These are phyloP conservation scores for Tetranychus truncatus DNA, from an alignment of 2,888 invertebrate species.

Conservation along the genomic window DNA sequence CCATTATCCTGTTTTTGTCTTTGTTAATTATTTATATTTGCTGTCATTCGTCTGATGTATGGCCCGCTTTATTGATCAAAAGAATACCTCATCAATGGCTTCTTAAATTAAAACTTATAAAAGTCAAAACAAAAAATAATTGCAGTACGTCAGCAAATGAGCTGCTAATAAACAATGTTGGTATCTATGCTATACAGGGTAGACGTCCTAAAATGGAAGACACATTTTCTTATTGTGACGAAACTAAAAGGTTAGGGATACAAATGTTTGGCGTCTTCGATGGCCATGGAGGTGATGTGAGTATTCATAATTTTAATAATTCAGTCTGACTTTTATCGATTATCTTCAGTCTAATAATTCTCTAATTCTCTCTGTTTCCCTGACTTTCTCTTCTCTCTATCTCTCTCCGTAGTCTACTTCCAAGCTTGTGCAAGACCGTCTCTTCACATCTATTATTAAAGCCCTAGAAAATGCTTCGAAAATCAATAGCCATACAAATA, in stretches of 20 bases:
- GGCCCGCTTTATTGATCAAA: not conserved
- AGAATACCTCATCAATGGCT: not conserved
- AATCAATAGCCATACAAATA: slow-evolving; percentile 23
- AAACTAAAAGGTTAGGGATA: slow-evolving; percentile 40
- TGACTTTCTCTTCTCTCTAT: not conserved
- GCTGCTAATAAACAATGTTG: slow-evolving; percentile 50
- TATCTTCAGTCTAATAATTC: too few species aligned
- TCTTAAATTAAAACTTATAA: not conserved
- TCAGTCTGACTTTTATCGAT: too few species aligned
- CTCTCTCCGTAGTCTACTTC: slow-evolving; percentile 51
- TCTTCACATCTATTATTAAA: slow-evolving; percentile 43
- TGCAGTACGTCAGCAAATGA: not conserved
- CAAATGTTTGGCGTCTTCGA: slow-evolving; percentile 81
- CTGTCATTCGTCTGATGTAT: not conserved
- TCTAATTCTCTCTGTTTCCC: not conserved
- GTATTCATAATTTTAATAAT: slow-evolving; percentile 17
- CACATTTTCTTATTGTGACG: not conserved
- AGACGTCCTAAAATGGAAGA: slow-evolving; percentile 34
- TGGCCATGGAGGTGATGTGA: slow-evolving; percentile 76
- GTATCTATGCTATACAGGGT: slow-evolving; percentile 76
- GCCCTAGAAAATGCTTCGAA: not conserved
- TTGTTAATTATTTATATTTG: not conserved
- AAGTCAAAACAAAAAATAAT: not conserved
- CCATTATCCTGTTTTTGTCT: not conserved
- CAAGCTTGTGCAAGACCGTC: slow-evolving; percentile 69